Conservation (phyloP, 2,888 invertebrate genomes). For the Aplocera efformata region DNA sequence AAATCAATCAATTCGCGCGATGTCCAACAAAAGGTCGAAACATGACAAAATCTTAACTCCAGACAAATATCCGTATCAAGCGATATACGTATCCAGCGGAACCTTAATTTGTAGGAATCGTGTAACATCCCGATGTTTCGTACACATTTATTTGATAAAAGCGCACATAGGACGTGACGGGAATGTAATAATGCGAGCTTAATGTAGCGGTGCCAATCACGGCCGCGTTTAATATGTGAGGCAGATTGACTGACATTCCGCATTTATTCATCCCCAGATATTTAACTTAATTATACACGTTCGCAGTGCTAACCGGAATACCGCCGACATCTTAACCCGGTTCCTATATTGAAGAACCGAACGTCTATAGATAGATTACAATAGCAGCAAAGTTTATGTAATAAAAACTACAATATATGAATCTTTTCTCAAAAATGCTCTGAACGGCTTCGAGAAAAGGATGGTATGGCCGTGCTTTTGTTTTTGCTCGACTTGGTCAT, state of each 20-base stretch:
- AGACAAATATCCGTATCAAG: conserved; percentile 46
- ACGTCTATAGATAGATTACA: too few species aligned
- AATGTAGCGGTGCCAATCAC: conserved; percentile 59
- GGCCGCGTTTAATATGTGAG: conserved; percentile 53
- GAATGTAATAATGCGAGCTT: conserved; percentile 67
- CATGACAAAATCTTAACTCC: conserved; percentile 18
- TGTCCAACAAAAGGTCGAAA: conserved; percentile 7
- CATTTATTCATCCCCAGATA: conserved; percentile 21
- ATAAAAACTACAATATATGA: too few species aligned
- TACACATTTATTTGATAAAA: conserved; percentile 68
- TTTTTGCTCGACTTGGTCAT: too few species aligned
- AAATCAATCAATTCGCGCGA: not conserved
- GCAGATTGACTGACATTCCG: conserved; percentile 21
- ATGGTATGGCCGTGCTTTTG: too few species aligned
- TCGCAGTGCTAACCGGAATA: not conserved
- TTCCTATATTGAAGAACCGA: too few species aligned
- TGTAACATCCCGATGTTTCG: conserved; percentile 59
- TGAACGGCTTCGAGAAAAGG: too few species aligned
- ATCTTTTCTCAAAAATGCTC: too few species aligned
- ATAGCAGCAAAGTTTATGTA: too few species aligned
- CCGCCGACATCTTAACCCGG: too few species aligned
- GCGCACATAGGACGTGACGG: conserved; percentile 59
- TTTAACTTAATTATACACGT: conserved; percentile 17
- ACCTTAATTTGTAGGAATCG: conserved; percentile 60
- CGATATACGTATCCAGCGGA: conserved; percentile 49